A percentile compares a stretch with the other conserved stretches of the same genome.
These are phyloP conservation scores for Clarias platycephalus DNA, from an alignment of 2,797 vertebrate species.

Conservation along the genomic window DNA sequence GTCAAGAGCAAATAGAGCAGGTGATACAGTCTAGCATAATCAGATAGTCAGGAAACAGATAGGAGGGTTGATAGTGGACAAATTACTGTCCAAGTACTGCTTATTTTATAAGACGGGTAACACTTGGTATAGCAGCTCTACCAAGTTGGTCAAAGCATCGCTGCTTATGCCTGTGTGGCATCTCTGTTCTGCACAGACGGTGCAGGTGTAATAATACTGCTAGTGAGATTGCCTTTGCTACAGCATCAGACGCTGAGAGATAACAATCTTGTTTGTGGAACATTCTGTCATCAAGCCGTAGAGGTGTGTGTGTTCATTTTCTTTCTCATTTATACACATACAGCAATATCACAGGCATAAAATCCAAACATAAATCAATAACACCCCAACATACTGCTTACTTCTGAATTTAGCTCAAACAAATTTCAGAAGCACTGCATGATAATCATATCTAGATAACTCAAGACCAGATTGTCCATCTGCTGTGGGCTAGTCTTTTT, in stretches of 20 bases:
- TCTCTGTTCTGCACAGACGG: neutral
- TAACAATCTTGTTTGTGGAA: slow-evolving; percentile 65
- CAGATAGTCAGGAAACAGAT: neutral
- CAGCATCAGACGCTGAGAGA: slow-evolving; percentile 45
- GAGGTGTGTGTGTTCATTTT: slow-evolving; percentile 34
- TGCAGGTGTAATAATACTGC: slow-evolving; percentile 46
- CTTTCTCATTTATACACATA: slow-evolving; percentile 16
- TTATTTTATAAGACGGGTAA: neutral
- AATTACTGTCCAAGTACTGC: neutral
- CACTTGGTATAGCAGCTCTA: neutral
- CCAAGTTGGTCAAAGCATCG: slow-evolving; percentile 60
- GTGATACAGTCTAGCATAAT: slow-evolving; percentile 11
- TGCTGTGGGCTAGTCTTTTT: neutral
- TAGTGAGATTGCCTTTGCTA: slow-evolving; percentile 46
- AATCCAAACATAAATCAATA: slow-evolving; percentile 50
- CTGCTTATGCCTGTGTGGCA: neutral
- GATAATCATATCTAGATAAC: neutral
- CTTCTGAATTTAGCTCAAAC: neutral
- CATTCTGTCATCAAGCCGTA: slow-evolving; percentile 54
- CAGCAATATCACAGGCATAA: slow-evolving; percentile 28
- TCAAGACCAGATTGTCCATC: neutral
- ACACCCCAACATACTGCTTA: neutral
- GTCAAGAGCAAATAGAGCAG: slow-evolving; percentile 20
- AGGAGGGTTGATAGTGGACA: neutral
- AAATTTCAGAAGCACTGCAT: neutral